Base-by-base conservation (phyloP, 1,140 invertebrate species). In the Anoplophora glabripennis region DNA sequence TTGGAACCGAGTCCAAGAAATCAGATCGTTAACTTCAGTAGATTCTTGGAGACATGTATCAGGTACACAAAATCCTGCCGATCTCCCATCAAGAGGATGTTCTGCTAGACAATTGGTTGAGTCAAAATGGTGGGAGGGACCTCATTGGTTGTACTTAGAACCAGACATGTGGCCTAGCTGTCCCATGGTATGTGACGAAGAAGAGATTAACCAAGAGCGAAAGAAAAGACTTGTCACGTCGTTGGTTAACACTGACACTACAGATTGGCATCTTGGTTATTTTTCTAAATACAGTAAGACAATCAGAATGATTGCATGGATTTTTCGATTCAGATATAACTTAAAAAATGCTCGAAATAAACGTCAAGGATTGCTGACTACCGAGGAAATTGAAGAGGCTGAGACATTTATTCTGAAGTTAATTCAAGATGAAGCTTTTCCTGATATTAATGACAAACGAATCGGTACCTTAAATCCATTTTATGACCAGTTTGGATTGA, bases 51-150 rank as follows among this genome's bases (percentile, higher is more conserved):
- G 61, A 17, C 67, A 78, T 64, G 61, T 78, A 5, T 71, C 73
- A 1, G 73, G 73, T 4, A 49, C 59, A n/a, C 21, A 61, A 12
- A 79, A 78, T 61, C 73, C 76, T 4, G 76, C 74, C n/a, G 76
- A 79, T 65, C 49, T 77, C 15, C 68, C 66, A 10, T 75, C 72
- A 3, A 12, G 74, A 21, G 72, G 72, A 4, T 72, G 64, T 53
- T 42, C 17, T 0, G 53, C 62, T 0, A 45, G 53, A 41, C 36
- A 61, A 9, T 52, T 74, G n/a, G 1, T 63, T 2, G 48, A 64
- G 46, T 56, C 59, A 2, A 36, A 59, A 58, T 69, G 70, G 73
- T 72, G 68, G 66, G 56, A 68, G 52, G 72, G 70, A 8, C 72
- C 71, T 0, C 1, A 28, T 1, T 76, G 73, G 72, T 36, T 75